Evolutionary conservation across 1,140 invertebrate species (phyloP).

Genomic region (Campoletis sonorensis): DNA sequence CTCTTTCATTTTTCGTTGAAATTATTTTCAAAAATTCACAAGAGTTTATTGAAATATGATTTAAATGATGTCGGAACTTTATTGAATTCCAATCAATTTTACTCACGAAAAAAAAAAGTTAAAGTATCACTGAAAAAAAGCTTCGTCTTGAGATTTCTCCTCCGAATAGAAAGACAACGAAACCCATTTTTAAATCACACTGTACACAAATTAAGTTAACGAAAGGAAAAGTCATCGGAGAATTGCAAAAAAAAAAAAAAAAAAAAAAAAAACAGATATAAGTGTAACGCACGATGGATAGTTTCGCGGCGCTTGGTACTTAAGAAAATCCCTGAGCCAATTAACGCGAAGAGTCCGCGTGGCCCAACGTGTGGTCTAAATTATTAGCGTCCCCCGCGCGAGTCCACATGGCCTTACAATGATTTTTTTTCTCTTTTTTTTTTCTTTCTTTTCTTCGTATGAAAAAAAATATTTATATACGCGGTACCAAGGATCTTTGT

Average conservation of each 20-base stretch:
- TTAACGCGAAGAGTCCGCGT: constrained; percentile 37
- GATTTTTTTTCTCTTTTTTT: neutral
- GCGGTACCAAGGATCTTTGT: neutral
- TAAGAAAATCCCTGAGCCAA: constrained; percentile 37
- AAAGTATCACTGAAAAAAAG: too few relatives aligned
- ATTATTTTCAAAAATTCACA: too few relatives aligned
- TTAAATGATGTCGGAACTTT: too few relatives aligned
- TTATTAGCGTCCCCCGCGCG: constrained; percentile 41
- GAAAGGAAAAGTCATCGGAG: neutral
- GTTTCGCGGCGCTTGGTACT: constrained; percentile 26
- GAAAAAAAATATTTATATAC: constrained; percentile 20
- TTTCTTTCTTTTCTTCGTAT: neutral
- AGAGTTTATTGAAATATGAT: too few relatives aligned
- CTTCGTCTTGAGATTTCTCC: too few relatives aligned
- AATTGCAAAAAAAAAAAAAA: too few relatives aligned
- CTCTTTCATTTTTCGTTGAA: too few relatives aligned
- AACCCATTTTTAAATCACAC: neutral
- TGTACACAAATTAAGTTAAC: neutral
- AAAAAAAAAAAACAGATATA: neutral
- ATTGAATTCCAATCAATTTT: too few relatives aligned
- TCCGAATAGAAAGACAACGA: neutral
- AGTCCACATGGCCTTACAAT: constrained; percentile 26
- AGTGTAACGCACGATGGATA: constrained; percentile 14
- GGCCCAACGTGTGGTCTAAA: constrained; percentile 37
- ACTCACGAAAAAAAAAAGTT: too few relatives aligned